phyloP scores from a whole-genome alignment of 2,113 vertebrate species.

The Pithys albifrons region DNA sequence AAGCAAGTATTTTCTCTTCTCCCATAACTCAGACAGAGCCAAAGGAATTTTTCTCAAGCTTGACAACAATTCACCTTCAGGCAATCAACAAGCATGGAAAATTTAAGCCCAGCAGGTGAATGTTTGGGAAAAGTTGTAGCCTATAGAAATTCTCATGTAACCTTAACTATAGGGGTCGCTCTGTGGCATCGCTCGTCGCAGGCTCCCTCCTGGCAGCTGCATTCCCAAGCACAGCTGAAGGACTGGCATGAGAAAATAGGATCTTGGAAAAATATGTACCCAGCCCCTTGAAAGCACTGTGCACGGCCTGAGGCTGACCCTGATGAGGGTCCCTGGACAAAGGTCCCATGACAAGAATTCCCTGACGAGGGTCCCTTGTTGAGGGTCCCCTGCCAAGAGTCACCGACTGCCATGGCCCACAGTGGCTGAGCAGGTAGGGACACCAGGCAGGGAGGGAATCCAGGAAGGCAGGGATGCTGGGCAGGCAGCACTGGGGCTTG shows the following conservation, averaged over 20 bases:
- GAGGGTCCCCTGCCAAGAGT: neutral
- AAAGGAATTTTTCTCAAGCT: conserved; percentile 70
- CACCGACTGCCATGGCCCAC: neutral
- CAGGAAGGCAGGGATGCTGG: neutral
- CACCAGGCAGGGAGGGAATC: neutral
- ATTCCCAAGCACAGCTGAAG: neutral
- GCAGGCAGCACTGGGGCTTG: neutral
- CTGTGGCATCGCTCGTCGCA: neutral
- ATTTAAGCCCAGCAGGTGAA: conserved; percentile 70
- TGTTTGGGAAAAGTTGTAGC: conserved; percentile 60
- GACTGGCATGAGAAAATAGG: conserved; percentile 18
- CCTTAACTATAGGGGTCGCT: conserved; percentile 60
- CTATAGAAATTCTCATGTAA: conserved; percentile 47
- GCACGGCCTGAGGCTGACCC: neutral
- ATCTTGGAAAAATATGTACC: neutral
- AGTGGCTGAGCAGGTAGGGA: neutral
- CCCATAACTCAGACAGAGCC: conserved; percentile 48
- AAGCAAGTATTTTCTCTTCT: conserved; percentile 63
- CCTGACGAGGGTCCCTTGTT: neutral
- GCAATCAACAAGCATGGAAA: conserved; percentile 68
- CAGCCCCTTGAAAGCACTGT: neutral
- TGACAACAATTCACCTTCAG: conserved; percentile 68
- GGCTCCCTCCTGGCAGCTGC: conserved; percentile 1
- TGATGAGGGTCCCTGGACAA: rapidly evolving
- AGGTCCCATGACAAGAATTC: neutral